Percentiles rank a stretch among this genome's conserved stretches.
Evolutionary conservation across 1,140 invertebrate genomes (phyloP).

Genomic region (Diabrotica virgifera): DNA sequence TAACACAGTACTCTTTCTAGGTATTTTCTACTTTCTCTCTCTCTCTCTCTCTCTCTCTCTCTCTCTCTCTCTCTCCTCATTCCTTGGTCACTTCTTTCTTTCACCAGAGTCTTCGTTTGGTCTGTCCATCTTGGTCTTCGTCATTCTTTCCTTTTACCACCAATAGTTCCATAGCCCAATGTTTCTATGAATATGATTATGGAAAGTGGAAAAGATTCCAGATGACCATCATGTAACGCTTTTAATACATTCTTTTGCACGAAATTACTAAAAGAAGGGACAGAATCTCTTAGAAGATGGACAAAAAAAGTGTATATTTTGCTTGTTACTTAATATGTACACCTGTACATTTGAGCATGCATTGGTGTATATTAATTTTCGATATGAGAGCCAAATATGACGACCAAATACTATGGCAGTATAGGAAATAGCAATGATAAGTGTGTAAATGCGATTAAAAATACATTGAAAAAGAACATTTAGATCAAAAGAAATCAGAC

Average conservation of each 20-base stretch:
- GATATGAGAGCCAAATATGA: not conserved
- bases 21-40: no score
- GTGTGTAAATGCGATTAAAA: constrained; percentile 66
- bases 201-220: constrained; percentile 62
- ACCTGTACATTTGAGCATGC: constrained; percentile 90
- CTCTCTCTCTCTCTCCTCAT: no score
- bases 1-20: no score
- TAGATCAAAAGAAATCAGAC: constrained; percentile 77
- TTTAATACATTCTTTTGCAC: constrained; percentile 97
- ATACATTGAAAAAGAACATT: constrained; percentile 81
- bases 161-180: constrained; percentile 49
- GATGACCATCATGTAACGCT: constrained; percentile 71
- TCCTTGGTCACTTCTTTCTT: no score
- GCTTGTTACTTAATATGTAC: constrained; percentile 77
- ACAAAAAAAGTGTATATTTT: constrained; percentile 87
- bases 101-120: no score
- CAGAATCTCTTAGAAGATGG: constrained; percentile 77
- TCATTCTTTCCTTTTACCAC: no score
- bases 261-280: constrained; percentile 73
- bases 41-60: no score
- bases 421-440: constrained; percentile 78
- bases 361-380: constrained; percentile 76
- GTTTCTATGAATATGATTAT: constrained; percentile 89
- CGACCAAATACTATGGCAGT: constrained; percentile 81
- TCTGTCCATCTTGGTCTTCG: no score